Conservation (phyloP, 1,140 invertebrate species). For the Pachyrhynchus sulphureomaculatus region DNA sequence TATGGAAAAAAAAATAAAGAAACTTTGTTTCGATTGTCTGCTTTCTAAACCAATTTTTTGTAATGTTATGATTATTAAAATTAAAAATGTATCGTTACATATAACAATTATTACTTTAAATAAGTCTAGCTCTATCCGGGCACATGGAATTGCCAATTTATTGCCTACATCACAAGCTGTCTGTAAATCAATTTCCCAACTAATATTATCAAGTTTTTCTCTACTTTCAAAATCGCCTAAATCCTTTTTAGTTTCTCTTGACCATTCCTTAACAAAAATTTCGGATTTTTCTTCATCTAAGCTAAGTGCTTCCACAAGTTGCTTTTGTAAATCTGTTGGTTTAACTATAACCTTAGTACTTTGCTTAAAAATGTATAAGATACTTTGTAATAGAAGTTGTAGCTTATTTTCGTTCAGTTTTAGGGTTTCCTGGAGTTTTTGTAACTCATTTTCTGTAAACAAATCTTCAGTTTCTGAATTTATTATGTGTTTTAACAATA, state of each 20-base stretch:
- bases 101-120: conserved; percentile 22
- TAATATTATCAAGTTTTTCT: conserved; percentile 38
- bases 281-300: conserved; percentile 43
- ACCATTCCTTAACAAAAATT: conserved; percentile 47
- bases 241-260: conserved; percentile 35
- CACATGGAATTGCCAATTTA: conserved; percentile 33
- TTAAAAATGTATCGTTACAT: neutral
- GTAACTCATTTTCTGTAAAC: conserved; percentile 39
- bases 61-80: neutral
- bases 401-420: conserved; percentile 34
- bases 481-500: conserved; percentile 36
- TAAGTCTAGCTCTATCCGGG: conserved; percentile 39
- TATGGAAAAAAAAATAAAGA: conserved; percentile 6
- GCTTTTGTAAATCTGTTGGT: conserved; percentile 41
- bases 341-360: conserved; percentile 43
- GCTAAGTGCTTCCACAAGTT: conserved; percentile 39
- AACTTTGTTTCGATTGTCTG: neutral
- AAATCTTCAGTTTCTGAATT: conserved; percentile 29
- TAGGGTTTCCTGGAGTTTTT: conserved; percentile 38
- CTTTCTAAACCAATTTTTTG: neutral
- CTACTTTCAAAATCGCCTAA: conserved; percentile 44
- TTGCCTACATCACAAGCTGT: conserved; percentile 32
- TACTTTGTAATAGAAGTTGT: conserved; percentile 42
- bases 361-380: conserved; percentile 43
- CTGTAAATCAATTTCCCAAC: conserved; percentile 46